phyloP scores from a whole-genome alignment of 2,888 invertebrate genomes.

The Drosophila melanosoma region DNA sequence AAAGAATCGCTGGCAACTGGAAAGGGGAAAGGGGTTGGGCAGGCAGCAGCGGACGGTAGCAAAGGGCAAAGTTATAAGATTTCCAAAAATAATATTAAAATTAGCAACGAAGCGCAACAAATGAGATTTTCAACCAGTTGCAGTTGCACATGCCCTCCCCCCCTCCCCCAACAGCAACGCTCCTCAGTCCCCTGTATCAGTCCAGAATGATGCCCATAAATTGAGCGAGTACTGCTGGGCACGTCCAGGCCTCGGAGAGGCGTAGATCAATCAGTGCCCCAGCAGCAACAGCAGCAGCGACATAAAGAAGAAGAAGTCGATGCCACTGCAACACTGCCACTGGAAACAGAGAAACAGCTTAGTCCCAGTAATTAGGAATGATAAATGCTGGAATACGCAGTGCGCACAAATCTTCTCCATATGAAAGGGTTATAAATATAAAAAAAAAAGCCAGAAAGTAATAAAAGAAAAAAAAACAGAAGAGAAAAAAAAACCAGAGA shows the following conservation, averaged over 20 bases:
- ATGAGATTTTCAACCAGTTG: constrained; percentile 64
- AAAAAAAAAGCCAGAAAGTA: background rate
- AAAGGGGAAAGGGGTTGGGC: constrained; percentile 1
- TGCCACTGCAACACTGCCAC: constrained; percentile 6
- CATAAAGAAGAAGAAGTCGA: constrained; percentile 1
- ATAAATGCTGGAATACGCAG: constrained; percentile 62
- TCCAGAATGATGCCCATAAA: constrained; percentile 32
- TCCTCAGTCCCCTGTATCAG: background rate
- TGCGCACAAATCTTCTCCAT: constrained; percentile 32
- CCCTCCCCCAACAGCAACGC: background rate
- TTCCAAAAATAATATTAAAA: constrained; percentile 82
- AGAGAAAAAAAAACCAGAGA: background rate
- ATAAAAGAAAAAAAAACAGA: background rate
- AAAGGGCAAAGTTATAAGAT: constrained; percentile 70
- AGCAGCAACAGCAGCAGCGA: constrained; percentile 5
- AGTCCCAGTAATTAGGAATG: constrained; percentile 77
- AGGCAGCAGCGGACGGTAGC: constrained; percentile 21
- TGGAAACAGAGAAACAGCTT: constrained; percentile 63
- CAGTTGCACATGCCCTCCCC: constrained; percentile 16
- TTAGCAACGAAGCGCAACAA: constrained; percentile 79
- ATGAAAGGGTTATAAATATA: constrained; percentile 72
- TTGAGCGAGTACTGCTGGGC: constrained; percentile 35
- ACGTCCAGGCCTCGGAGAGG: constrained; percentile 42
- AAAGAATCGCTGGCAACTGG: constrained; percentile 41
- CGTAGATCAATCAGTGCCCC: constrained; percentile 64